Evolutionary conservation across 2,113 vertebrate species (phyloP).

Genomic region (Hystrix cristata): DNA sequence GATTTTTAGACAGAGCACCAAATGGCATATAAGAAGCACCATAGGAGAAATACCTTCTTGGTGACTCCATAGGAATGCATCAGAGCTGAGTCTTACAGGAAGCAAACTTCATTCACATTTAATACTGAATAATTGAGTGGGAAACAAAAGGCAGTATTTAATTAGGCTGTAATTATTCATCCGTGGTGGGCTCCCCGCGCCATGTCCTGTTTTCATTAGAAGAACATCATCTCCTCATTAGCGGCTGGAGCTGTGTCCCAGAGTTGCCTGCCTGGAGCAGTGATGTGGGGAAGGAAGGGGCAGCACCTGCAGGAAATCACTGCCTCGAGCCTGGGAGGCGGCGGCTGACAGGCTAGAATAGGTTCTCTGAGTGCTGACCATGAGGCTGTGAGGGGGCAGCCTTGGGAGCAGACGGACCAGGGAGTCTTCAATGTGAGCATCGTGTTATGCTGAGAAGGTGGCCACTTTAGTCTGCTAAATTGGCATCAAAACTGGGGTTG

Average conservation of each 20-base stretch:
- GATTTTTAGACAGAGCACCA: neutral
- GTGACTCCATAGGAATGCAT: neutral
- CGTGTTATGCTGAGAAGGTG: neutral
- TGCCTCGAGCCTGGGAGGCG: neutral
- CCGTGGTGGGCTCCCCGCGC: constrained; percentile 32
- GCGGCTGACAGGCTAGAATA: too few species aligned
- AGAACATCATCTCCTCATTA: constrained; percentile 62
- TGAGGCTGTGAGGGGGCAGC: neutral
- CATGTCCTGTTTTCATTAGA: constrained; percentile 63
- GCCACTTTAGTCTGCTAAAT: neutral
- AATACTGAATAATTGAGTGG: constrained; percentile 24
- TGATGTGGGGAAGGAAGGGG: neutral
- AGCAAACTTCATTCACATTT: constrained; percentile 65
- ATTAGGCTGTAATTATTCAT: constrained; percentile 70
- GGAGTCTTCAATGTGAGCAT: neutral
- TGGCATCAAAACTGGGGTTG: neutral
- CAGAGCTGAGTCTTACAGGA: neutral
- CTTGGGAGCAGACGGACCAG: neutral
- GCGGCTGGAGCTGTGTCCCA: neutral
- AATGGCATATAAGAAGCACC: neutral
- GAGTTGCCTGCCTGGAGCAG: constrained; percentile 20
- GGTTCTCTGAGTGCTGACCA: neutral
- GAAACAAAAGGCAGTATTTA: constrained; percentile 47
- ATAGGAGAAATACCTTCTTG: neutral
- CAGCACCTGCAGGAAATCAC: neutral